These are phyloP conservation scores for Apamea anceps DNA, from an alignment of 2,888 invertebrate species.

Conservation along the genomic window DNA sequence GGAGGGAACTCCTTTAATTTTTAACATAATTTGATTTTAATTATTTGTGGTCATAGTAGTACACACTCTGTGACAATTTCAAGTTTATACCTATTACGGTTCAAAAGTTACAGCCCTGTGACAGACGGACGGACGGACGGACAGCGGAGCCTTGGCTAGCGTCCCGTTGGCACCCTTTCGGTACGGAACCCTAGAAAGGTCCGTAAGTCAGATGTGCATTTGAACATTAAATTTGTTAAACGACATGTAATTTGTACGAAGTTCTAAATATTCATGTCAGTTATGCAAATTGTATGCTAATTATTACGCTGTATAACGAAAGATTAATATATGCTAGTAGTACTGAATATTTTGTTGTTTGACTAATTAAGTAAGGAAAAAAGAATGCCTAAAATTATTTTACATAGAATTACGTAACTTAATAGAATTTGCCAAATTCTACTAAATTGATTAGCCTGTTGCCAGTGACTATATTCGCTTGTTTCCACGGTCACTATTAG, in stretches of 20 bases:
- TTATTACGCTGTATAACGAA: not conserved
- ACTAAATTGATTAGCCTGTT: not conserved
- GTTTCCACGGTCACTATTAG: not conserved
- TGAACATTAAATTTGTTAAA: constrained; percentile 5
- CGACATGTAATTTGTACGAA: constrained; percentile 19
- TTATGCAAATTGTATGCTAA: constrained; percentile 31
- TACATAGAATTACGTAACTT: not conserved
- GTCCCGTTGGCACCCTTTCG: not conserved
- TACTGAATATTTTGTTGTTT: constrained; percentile 1
- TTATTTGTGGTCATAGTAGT: not conserved
- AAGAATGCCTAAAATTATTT: not conserved
- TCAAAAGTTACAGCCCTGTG: not conserved
- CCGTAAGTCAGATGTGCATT: constrained; percentile 15
- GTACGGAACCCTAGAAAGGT: not conserved
- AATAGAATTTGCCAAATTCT: not conserved
- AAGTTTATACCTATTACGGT: not conserved
- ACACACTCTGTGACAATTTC: not conserved
- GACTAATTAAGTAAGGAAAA: not conserved
- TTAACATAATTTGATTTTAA: not conserved
- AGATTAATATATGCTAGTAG: constrained; percentile 3
- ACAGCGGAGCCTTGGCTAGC: not conserved
- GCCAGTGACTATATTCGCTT: not conserved
- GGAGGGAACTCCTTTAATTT: too few relatives aligned
- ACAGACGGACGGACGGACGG: not conserved
- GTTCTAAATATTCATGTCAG: constrained; percentile 48